Evolutionary conservation across 2,888 invertebrate species (phyloP).

Genomic region (Didymodactylos carnosus): DNA sequence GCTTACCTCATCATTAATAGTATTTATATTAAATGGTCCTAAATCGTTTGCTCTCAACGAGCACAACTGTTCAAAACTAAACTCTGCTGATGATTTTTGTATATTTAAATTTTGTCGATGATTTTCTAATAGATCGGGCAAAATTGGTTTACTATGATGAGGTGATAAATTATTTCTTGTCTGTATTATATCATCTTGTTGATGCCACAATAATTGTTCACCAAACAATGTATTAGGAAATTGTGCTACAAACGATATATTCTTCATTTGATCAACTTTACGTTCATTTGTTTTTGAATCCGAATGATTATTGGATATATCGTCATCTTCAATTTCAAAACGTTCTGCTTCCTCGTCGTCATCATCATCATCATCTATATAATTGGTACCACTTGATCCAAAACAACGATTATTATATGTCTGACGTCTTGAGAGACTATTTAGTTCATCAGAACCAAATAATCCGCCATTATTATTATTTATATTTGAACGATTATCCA

Average conservation of each 20-base stretch:
- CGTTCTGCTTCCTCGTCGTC: neutral
- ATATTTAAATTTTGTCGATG: too few relatives aligned
- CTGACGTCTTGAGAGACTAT: neutral
- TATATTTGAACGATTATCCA: neutral
- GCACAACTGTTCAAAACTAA: neutral
- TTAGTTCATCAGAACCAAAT: neutral
- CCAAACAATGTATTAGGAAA: neutral
- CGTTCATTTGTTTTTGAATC: neutral
- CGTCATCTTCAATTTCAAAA: neutral
- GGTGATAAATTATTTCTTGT: neutral
- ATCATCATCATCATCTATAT: neutral
- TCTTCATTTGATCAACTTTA: neutral
- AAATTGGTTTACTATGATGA: neutral
- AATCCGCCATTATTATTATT: neutral
- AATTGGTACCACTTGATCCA: neutral
- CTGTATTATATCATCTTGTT: neutral
- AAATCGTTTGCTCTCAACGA: neutral
- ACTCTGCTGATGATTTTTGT: neutral
- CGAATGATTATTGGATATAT: neutral
- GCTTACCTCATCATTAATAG: neutral
- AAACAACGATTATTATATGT: neutral
- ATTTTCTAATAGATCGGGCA: neutral
- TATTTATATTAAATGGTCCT: neutral
- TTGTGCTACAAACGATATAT: neutral
- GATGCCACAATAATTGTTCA: neutral